Evolutionary conservation across 2,113 vertebrate genomes (phyloP), one percentile per base, ranked within the genome.

Genomic region (Sorex fumeus): DNA sequence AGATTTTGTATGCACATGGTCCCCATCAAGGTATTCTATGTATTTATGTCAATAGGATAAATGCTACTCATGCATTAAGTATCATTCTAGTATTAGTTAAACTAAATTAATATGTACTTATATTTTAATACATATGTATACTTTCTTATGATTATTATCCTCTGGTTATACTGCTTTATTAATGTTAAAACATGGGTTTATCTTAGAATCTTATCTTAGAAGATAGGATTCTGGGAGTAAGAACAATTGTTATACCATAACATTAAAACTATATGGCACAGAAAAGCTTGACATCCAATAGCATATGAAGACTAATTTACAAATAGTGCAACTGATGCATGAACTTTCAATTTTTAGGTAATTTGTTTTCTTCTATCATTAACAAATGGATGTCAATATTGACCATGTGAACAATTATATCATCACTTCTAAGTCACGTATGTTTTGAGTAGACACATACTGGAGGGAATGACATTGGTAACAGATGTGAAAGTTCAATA

Each of bases 1-100:
- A 87, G 94, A 94, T 18, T 77, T 84, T 82, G 84, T 90, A 94
- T 75, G 50, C 85, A 84, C 11, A 5, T 77, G 50, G 32, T 80
- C 47, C 28, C 67, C 82, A 67, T 43, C 67, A 40, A 86, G 84
- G 57, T 67, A 50, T 50, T 74, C 32, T 81, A n/a, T 30, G 6
- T 36, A 32, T 75, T 84, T 88, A 70, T 32, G 64, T 53, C 67
- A 82, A 34, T 53, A n/a, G 34, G 16, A 34, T 47, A 86, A 83
- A 50, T 77, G 23, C 88, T 60, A 8, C 43, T 28, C 7, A 47
- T 21, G 12, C 27, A 16, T n/a, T 72, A 81, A 15, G 1, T 15
- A 66, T 57, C 34, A 84, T 25, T 25, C 28, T 7, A 60, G 57
- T 60, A 30, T 66, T 12, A 66, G 21, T 2, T 27, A 5, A 8